phyloP scores from a whole-genome alignment of 2,797 vertebrate species.

The Prunella strophiata region DNA sequence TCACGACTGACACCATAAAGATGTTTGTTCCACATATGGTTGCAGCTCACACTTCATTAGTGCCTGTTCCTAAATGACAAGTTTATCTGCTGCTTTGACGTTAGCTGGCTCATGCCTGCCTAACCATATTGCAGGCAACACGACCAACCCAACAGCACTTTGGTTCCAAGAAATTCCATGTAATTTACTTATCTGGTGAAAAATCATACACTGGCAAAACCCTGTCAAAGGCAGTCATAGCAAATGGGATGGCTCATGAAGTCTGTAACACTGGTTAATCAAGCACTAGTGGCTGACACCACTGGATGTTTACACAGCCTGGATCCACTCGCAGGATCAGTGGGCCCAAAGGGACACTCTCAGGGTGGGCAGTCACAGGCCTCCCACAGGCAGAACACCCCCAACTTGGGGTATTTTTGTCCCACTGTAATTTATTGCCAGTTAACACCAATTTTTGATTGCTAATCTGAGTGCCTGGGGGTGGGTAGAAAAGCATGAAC shows the following conservation, averaged over 20 bases:
- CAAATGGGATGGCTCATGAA: neutral
- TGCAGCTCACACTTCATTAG: neutral
- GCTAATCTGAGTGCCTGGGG: neutral
- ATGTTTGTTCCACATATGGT: neutral
- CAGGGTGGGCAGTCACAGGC: neutral
- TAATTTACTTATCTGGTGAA: neutral
- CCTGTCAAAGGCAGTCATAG: neutral
- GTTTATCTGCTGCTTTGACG: neutral
- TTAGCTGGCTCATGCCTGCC: neutral
- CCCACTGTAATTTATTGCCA: neutral
- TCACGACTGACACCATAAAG: neutral
- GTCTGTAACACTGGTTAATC: neutral
- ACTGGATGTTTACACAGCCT: neutral
- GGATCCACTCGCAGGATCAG: accelerated
- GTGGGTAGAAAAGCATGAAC: neutral
- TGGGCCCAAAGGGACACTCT: neutral
- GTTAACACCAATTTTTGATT: neutral
- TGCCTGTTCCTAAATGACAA: neutral
- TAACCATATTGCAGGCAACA: conserved; percentile 14
- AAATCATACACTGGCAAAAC: neutral
- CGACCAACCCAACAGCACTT: neutral
- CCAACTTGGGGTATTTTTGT: accelerated
- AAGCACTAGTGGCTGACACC: neutral
- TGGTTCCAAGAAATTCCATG: conserved; percentile 24
- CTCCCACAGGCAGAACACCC: neutral